Percentiles rank a stretch among this genome's conserved stretches.
Evolutionary conservation across 1,140 invertebrate species (phyloP).

Genomic region (Bombyx mori): ASM3026992v2 NC_085110.1:14171501-14172000

Average conservation of each 20-base stretch:
- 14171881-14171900: conserved; percentile 99
- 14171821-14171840: conserved; percentile 99
- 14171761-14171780: conserved; percentile 52
- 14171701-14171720: conserved; percentile 40
- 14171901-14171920: conserved; percentile 94
- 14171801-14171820: conserved; percentile 43
- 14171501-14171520: too few species aligned
- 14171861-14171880: conserved; percentile 98
- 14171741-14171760: conserved; percentile 48
- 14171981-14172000: too few species aligned
- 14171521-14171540: too few species aligned
- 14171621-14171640: conserved; percentile 47
- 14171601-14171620: conserved; percentile 79
- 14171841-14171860: conserved; percentile 95
- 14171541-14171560: too few species aligned
- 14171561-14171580: conserved; percentile 72
- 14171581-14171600: conserved; percentile 90
- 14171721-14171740: conserved; percentile 51
- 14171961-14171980: conserved; percentile 45
- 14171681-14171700: conserved; percentile 45
- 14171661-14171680: conserved; percentile 43
- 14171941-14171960: conserved; percentile 99
- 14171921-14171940: conserved; percentile 98
- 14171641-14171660: conserved; percentile 53
- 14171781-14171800: conserved; percentile 26